These are phyloP conservation scores for Noctua comes DNA, from an alignment of 2,888 invertebrate genomes.

Conservation along the genomic window DNA sequence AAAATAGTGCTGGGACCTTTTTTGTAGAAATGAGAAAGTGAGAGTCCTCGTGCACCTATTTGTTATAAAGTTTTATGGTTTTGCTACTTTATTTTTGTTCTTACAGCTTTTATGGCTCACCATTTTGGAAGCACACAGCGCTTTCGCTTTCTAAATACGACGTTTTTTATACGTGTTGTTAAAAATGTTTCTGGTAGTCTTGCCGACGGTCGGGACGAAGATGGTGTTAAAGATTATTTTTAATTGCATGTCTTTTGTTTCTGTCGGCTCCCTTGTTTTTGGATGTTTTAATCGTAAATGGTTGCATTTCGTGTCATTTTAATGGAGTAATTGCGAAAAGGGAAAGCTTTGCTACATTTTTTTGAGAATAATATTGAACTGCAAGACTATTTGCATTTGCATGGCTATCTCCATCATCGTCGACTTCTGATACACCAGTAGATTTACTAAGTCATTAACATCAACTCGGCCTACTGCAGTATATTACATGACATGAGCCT, in stretches of 20 bases:
- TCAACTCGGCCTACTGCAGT: no score
- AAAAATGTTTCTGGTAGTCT: slow-evolving; percentile 20
- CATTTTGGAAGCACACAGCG: slow-evolving; percentile 68
- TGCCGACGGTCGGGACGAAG: slow-evolving; percentile 1
- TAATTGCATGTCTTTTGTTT: slow-evolving; percentile 38
- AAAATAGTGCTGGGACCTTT: slow-evolving; percentile 33
- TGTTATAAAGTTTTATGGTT: slow-evolving; percentile 72
- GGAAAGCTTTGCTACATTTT: not conserved
- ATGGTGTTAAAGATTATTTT: slow-evolving; percentile 30
- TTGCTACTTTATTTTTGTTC: slow-evolving; percentile 76
- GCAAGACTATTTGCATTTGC: no score
- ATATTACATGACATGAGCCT: not conserved
- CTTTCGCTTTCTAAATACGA: slow-evolving; percentile 71
- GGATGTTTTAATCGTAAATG: slow-evolving; percentile 8
- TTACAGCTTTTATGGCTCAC: slow-evolving; percentile 73
- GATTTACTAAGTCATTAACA: no score
- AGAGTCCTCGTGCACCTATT: slow-evolving; percentile 58
- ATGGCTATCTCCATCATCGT: not conserved
- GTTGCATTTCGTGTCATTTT: not conserved
- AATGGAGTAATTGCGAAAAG: not conserved
- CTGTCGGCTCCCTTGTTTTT: slow-evolving; percentile 11
- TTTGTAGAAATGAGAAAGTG: slow-evolving; percentile 83
- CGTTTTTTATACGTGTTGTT: slow-evolving; percentile 52
- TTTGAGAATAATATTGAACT: not conserved
- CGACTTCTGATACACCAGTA: no score